Percentiles rank a stretch among this genome's conserved stretches.
Evolutionary conservation across 92 coral and sea anemone genomes (phyloP).

Genomic region (Bergia puertoricense): DNA sequence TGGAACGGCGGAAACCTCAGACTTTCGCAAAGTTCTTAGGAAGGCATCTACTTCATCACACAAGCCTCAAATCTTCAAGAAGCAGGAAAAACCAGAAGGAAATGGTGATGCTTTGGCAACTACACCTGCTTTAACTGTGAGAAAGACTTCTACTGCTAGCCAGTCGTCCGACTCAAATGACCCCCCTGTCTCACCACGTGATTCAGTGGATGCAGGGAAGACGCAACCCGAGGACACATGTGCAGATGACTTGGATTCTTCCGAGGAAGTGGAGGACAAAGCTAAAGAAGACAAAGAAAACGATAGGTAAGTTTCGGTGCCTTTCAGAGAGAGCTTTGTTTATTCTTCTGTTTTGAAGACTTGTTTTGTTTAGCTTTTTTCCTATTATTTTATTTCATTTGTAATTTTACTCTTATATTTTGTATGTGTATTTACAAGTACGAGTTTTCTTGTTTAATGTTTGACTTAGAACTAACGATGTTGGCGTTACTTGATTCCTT

Average conservation of each 20-base stretch:
- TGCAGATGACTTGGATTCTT: background rate
- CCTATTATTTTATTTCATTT: too few species aligned
- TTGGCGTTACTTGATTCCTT: background rate
- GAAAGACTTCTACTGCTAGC: slow-evolving; percentile 8
- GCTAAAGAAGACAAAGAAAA: background rate
- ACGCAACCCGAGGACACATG: background rate
- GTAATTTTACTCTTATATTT: too few species aligned
- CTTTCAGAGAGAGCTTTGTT: background rate
- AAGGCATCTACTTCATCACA: slow-evolving; percentile 27
- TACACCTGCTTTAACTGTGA: slow-evolving; percentile 26
- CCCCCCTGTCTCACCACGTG: slow-evolving; percentile 1
- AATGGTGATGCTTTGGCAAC: background rate
- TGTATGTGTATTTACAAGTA: too few species aligned
- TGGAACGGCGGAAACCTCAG: slow-evolving; percentile 27
- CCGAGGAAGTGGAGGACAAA: slow-evolving; percentile 23
- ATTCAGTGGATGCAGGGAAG: background rate
- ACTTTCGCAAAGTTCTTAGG: slow-evolving; percentile 39
- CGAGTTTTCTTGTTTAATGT: too few species aligned
- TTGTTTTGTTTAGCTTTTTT: background rate
- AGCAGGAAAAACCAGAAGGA: slow-evolving; percentile 25
- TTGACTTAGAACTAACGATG: background rate
- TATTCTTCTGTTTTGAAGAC: background rate
- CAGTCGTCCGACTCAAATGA: slow-evolving; percentile 23
- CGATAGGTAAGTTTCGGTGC: background rate
- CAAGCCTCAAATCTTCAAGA: slow-evolving; percentile 26